A percentile compares a stretch with the other conserved stretches of the same genome.
These are phyloP conservation scores for Masticophis lateralis DNA, from an alignment of 2,797 vertebrate species.

Conservation along the genomic window DNA sequence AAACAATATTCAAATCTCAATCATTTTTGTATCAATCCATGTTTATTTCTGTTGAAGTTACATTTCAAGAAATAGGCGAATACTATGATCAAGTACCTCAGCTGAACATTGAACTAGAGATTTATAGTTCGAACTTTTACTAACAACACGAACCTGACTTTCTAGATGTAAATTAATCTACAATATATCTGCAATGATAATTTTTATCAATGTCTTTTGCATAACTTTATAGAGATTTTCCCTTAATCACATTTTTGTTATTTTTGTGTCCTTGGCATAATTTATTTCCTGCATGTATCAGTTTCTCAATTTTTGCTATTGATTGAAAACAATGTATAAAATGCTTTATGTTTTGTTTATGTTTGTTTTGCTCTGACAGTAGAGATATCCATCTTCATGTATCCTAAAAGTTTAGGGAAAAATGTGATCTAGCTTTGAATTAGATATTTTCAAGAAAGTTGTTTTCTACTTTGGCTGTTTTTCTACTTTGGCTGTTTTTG, in stretches of 20 bases:
- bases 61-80: not conserved
- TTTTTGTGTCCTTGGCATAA: not conserved
- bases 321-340: not conserved
- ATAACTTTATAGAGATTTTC: not conserved
- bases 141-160: not conserved
- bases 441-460: not conserved
- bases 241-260: not conserved
- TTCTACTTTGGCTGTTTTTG: not conserved
- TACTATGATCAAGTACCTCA: not conserved
- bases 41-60: not conserved
- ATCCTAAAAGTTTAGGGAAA: not conserved
- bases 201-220: not conserved
- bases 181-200: not conserved
- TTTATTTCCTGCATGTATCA: not conserved
- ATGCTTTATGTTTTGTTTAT: not conserved
- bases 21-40: not conserved
- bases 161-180: not conserved
- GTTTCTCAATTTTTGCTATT: not conserved
- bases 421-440: not conserved
- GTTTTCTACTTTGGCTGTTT: not conserved
- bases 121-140: not conserved
- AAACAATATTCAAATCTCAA: not conserved
- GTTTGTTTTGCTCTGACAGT: not conserved
- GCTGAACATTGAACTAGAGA: not conserved
- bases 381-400: not conserved